Percentiles rank a stretch among this genome's conserved stretches.
Conservation (phyloP, 2,888 invertebrate genomes). For the Tricholauxania praeusta region DNA sequence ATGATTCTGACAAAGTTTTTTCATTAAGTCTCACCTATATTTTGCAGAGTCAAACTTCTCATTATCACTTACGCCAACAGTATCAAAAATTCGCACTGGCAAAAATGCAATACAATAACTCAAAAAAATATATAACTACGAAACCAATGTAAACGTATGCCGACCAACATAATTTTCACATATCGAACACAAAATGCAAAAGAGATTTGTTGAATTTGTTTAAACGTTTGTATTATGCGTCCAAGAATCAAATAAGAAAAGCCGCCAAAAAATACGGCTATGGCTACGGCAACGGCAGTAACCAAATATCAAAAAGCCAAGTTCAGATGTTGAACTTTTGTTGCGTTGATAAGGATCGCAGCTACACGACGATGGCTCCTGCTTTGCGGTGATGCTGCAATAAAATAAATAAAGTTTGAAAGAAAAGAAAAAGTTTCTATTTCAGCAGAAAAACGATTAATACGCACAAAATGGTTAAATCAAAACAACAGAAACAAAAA, state of each 20-base stretch:
- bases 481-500: background rate
- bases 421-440: slow-evolving; percentile 13
- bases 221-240: slow-evolving; percentile 32
- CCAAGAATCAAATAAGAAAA: slow-evolving; percentile 27
- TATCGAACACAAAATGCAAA: slow-evolving; percentile 21
- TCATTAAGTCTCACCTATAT: too few species aligned
- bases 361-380: slow-evolving; percentile 15
- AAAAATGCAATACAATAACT: background rate
- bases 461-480: slow-evolving; percentile 27
- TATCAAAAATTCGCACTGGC: too few species aligned
- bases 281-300: background rate
- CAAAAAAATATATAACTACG: background rate
- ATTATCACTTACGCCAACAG: too few species aligned
- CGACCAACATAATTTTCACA: slow-evolving; percentile 20
- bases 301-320: background rate
- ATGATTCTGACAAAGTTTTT: too few species aligned
- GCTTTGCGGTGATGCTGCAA: background rate
- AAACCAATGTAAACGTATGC: slow-evolving; percentile 9
- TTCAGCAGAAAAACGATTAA: slow-evolving; percentile 28
- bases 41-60: too few species aligned
- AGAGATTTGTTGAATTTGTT: slow-evolving; percentile 34
- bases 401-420: too few species aligned
- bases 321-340: background rate
- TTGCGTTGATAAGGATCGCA: slow-evolving; percentile 26
- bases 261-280: slow-evolving; percentile 7